Evolutionary conservation across 2,797 vertebrate genomes (phyloP).

Genomic region (Aulostomus chinensis): DNA sequence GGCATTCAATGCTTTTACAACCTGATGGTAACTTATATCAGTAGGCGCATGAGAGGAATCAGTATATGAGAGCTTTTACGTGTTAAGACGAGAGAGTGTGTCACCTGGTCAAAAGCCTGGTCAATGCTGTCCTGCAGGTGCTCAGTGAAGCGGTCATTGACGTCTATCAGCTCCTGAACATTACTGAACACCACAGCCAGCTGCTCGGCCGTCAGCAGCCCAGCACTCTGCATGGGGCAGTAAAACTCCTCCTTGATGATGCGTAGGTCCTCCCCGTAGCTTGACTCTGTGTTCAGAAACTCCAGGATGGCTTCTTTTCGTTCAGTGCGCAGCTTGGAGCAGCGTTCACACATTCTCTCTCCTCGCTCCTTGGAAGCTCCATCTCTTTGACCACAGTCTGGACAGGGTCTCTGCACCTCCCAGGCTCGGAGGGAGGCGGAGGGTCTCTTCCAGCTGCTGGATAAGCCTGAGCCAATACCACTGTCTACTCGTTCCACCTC

Average conservation of each 20-base stretch:
- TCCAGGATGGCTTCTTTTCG: conserved; percentile 92
- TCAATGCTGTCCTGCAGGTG: conserved; percentile 90
- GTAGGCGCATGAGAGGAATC: no score
- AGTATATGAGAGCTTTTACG: no score
- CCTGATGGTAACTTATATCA: no score
- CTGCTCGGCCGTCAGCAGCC: conserved; percentile 87
- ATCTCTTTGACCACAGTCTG: conserved; percentile 84
- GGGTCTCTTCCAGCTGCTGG: conserved; percentile 85
- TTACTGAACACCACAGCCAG: conserved; percentile 87
- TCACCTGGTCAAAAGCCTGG: conserved; percentile 89
- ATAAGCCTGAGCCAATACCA: conserved; percentile 86
- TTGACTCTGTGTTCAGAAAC: conserved; percentile 90
- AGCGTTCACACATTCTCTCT: conserved; percentile 87
- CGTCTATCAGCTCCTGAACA: conserved; percentile 89
- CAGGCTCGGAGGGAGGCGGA: conserved; percentile 83
- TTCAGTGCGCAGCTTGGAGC: conserved; percentile 87
- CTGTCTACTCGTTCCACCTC: conserved; percentile 89
- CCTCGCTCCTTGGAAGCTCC: conserved; percentile 71
- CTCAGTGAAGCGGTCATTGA: conserved; percentile 89
- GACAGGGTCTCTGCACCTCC: conserved; percentile 87
- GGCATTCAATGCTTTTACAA: no score
- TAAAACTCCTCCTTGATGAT: conserved; percentile 93
- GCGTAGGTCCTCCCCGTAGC: conserved; percentile 88
- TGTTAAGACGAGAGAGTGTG: background rate
- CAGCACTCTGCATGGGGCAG: conserved; percentile 88